phyloP scores from a whole-genome alignment of 2,888 invertebrate species.

The Drosophila anceps region DNA sequence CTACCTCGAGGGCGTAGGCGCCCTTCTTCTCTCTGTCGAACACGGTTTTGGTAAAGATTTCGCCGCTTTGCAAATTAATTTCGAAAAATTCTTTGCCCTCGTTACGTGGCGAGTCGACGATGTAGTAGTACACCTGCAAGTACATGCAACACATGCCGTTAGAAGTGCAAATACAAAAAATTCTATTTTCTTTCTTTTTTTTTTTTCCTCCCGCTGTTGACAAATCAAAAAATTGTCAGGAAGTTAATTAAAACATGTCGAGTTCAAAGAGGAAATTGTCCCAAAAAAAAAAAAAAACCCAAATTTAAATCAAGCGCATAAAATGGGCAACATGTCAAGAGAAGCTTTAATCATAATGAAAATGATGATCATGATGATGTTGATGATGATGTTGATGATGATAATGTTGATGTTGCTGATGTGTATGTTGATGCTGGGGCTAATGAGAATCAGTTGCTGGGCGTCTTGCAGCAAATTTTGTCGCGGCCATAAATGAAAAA shows the following conservation, averaged over 20 bases:
- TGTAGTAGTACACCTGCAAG: conserved; percentile 95
- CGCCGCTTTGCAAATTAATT: conserved; percentile 97
- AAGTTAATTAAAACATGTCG: conserved; percentile 69
- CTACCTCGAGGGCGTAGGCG: conserved; percentile 98
- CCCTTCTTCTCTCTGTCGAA: conserved; percentile 99
- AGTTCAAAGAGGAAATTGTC: conserved; percentile 52
- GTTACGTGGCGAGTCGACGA: conserved; percentile 95
- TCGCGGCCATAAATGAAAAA: conserved; percentile 51
- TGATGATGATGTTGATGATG: not conserved
- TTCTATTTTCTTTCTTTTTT: not conserved
- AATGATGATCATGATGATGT: not conserved
- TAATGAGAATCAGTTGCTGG: conserved; percentile 62
- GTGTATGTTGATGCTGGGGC: conserved; percentile 16
- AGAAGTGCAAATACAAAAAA: conserved; percentile 1
- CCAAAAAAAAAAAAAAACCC: conserved; percentile 8
- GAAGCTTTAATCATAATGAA: conserved; percentile 3
- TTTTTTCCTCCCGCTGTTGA: conserved; percentile 8
- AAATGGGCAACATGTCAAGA: conserved; percentile 6
- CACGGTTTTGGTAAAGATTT: conserved; percentile 96
- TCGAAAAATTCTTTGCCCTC: conserved; percentile 98
- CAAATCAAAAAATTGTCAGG: conserved; percentile 42
- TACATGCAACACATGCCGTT: conserved; percentile 17
- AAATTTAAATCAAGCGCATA: conserved; percentile 36
- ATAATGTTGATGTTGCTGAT: too few relatives aligned
- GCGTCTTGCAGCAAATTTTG: conserved; percentile 33